Percentiles rank a stretch among this genome's conserved stretches.
Evolutionary conservation across 2,797 vertebrate species (phyloP).

Genomic region (Xenopus petersii): DNA sequence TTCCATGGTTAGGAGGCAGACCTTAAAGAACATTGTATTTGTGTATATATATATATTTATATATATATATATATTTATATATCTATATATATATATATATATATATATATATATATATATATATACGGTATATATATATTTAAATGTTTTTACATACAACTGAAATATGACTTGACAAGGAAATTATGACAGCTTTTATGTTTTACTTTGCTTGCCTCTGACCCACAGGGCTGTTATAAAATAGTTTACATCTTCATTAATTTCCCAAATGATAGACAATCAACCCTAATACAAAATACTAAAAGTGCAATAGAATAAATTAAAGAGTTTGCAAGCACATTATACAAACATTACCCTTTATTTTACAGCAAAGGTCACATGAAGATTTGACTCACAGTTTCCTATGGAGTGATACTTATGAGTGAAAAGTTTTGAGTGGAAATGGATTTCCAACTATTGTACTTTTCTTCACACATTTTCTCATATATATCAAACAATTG

Average conservation of each 20-base stretch:
- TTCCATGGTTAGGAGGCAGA: background rate
- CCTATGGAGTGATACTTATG: constrained; percentile 70
- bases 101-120: too few relatives aligned
- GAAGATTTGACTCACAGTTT: constrained; percentile 67
- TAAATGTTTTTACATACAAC: constrained; percentile 46
- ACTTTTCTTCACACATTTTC: constrained; percentile 76
- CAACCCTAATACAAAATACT: constrained; percentile 81
- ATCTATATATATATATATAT: constrained; percentile 5
- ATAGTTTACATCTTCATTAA: constrained; percentile 84
- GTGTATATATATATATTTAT: constrained; percentile 2
- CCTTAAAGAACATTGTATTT: background rate
- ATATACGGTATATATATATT: too few relatives aligned
- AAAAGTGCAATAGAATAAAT: constrained; percentile 97
- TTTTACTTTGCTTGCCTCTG: constrained; percentile 56
- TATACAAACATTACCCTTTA: constrained; percentile 83
- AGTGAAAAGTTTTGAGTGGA: constrained; percentile 83
- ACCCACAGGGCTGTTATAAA: constrained; percentile 70
- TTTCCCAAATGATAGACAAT: constrained; percentile 94
- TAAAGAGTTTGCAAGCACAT: constrained; percentile 93
- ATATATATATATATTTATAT: too few relatives aligned
- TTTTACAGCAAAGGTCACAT: constrained; percentile 72
- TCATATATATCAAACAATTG: constrained; percentile 85
- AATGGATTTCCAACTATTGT: constrained; percentile 75
- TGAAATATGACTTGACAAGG: constrained; percentile 51
- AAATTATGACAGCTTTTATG: constrained; percentile 57